Evolutionary conservation across 2,113 vertebrate genomes (phyloP), one percentile per base, ranked within the genome.

Genomic region (Thamnaconus septentrionalis): DNA sequence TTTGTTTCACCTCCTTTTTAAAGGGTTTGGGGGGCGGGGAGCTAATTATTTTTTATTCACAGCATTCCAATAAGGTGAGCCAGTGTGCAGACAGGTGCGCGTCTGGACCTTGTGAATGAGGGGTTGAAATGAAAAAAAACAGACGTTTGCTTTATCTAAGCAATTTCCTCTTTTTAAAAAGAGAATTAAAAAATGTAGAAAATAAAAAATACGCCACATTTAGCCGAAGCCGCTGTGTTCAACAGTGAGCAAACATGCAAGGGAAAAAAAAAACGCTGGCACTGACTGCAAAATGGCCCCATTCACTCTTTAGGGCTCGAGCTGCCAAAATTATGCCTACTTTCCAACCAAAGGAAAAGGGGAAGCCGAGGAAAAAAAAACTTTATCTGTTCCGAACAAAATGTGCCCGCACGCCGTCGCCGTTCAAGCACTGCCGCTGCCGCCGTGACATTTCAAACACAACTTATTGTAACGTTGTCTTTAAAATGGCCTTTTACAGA

Each of bases 41-140:
- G 80, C 80, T 87, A 91, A 91, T 91, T 88, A 83, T 81, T 71
- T 85, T 75, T 75, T 78, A 80, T 78, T 87, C 73, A 75, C 79
- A 79, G 78, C 67, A 79, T 83, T 82, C 59, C 73, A 78, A 85
- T 85, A 78, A 81, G 62, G 74, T 69, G 59, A 5, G 58, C 63
- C 74, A 12, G 43, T 64, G 49, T 10, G 45, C 49, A 43, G 10
- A 39, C 57, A 48, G 53, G 46, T 53, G 56, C 40, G 31, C 6
- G 39, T 56, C 41, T 62, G 41, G 10, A 0, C 12, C 18, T 31
- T 63, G 18, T 68, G 51, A 59, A 42, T 54, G 49, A 44, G 52
- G 56, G 52, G 61, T 31, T 31, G 18, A 31, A 31, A 31, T 31
- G 2, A 31, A 31, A 31, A 1, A 31, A n/a, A n/a, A n/a, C n/a